Evolutionary conservation across 1,140 invertebrate genomes (phyloP).

Genomic region (Telenomus remus): DNA sequence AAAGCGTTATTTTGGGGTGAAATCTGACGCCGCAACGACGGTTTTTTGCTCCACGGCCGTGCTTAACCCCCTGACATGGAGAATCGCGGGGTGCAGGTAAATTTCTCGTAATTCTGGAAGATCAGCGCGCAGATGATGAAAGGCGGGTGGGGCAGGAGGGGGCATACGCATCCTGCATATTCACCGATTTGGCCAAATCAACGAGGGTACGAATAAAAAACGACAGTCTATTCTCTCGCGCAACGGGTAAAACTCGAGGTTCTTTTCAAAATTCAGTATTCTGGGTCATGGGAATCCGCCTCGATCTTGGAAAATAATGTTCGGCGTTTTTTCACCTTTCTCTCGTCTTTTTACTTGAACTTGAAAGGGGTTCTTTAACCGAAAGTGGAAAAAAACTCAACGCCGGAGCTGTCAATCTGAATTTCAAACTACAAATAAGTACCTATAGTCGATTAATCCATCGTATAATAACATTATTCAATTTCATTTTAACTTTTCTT

Average conservation of each 20-base stretch:
- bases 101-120: slow-evolving; percentile 69
- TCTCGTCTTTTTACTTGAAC: slow-evolving; percentile 48
- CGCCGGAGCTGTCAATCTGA: slow-evolving; percentile 11
- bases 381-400: slow-evolving; percentile 23
- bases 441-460: slow-evolving; percentile 4
- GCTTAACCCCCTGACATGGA: slow-evolving; percentile 59
- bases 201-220: slow-evolving; percentile 61
- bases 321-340: slow-evolving; percentile 56
- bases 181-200: slow-evolving; percentile 69
- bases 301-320: slow-evolving; percentile 73
- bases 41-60: slow-evolving; percentile 48
- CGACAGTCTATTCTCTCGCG: slow-evolving; percentile 59
- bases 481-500: no score
- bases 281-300: slow-evolving; percentile 74
- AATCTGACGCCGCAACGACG: slow-evolving; percentile 66
- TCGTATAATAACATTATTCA: no score
- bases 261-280: slow-evolving; percentile 71
- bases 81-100: slow-evolving; percentile 70
- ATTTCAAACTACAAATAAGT: slow-evolving; percentile 24
- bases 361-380: slow-evolving; percentile 61
- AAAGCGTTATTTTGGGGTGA: slow-evolving; percentile 75
- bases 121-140: slow-evolving; percentile 55
- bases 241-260: slow-evolving; percentile 69
- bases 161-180: slow-evolving; percentile 72
- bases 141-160: slow-evolving; percentile 52